These are phyloP conservation scores for Aphyosemion australe DNA, from an alignment of 2,113 vertebrate species.

Conservation along the genomic window DNA sequence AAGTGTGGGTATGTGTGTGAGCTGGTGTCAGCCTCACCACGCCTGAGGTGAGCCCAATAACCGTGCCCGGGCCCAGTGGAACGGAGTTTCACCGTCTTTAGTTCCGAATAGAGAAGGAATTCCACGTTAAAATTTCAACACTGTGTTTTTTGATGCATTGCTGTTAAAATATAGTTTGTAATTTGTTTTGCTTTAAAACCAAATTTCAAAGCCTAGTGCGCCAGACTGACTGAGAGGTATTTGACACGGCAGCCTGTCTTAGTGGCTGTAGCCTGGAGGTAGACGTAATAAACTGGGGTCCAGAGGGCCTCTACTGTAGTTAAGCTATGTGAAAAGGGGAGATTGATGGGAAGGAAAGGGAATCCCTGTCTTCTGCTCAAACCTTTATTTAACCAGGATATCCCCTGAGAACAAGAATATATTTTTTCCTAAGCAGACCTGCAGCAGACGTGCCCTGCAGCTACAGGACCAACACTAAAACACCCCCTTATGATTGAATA, in stretches of 20 bases:
- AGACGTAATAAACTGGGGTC: conserved; percentile 69
- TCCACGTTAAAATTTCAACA: conserved; percentile 31
- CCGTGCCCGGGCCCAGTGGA: conserved; percentile 58
- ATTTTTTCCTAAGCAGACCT: conserved; percentile 40
- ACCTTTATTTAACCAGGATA: conserved; percentile 73
- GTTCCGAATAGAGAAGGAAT: conserved; percentile 56
- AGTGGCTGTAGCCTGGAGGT: conserved; percentile 59
- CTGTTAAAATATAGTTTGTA: conserved; percentile 9
- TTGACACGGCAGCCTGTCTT: conserved; percentile 21
- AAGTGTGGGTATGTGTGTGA: conserved; percentile 35
- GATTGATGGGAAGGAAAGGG: conserved; percentile 25
- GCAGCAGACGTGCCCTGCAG: conserved; percentile 67
- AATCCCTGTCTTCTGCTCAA: conserved; percentile 56
- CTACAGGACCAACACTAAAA: conserved; percentile 45
- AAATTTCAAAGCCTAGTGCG: not conserved
- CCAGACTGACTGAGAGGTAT: conserved; percentile 2
- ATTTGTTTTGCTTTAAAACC: conserved; percentile 7
- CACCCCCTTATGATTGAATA: conserved; percentile 58
- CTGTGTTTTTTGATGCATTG: not conserved
- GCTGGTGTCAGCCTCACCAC: conserved; percentile 54
- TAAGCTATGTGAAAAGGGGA: conserved; percentile 41
- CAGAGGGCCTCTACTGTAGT: conserved; percentile 66
- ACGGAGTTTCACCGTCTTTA: conserved; percentile 58
- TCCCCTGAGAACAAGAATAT: conserved; percentile 57
- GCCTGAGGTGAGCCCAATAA: conserved; percentile 73